Percentiles rank a stretch among this genome's conserved stretches.
Conservation (phyloP, 2,797 vertebrate genomes). For the Helicolenus hilgendorfi region DNA sequence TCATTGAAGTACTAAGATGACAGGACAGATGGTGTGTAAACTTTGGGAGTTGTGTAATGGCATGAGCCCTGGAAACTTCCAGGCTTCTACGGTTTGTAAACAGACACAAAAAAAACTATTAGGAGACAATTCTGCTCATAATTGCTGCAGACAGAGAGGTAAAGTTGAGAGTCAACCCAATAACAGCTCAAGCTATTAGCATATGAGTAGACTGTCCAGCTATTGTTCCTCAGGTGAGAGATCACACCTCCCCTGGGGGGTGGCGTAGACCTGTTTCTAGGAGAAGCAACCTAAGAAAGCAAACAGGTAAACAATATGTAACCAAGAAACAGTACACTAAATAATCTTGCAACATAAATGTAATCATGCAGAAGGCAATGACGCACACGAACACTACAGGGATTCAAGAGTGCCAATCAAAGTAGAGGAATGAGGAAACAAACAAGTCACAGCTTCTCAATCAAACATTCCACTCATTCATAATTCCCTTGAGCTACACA, state of each 20-base stretch:
- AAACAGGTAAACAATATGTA: conserved; percentile 21
- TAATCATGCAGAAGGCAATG: neutral
- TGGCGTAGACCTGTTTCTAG: neutral
- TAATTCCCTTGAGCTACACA: conserved; percentile 8
- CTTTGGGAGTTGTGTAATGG: neutral
- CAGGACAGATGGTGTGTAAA: neutral
- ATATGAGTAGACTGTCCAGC: conserved; percentile 45
- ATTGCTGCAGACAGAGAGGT: neutral
- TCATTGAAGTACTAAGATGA: neutral
- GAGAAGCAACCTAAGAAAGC: neutral
- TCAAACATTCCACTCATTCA: conserved; percentile 35
- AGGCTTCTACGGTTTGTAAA: neutral
- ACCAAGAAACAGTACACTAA: neutral
- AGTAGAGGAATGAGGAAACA: neutral
- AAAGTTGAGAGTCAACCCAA: conserved; percentile 6
- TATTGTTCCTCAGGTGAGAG: conserved; percentile 43
- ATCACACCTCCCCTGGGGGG: conserved; percentile 55
- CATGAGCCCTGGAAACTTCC: neutral
- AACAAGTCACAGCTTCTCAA: conserved; percentile 16
- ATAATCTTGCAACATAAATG: neutral
- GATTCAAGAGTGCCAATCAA: conserved; percentile 2
- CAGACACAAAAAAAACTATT: neutral
- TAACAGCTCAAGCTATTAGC: conserved; percentile 38
- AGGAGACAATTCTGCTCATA: neutral
- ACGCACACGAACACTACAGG: neutral